Conservation (phyloP, 2,888 invertebrate genomes). For the Bellardia pandia region DNA sequence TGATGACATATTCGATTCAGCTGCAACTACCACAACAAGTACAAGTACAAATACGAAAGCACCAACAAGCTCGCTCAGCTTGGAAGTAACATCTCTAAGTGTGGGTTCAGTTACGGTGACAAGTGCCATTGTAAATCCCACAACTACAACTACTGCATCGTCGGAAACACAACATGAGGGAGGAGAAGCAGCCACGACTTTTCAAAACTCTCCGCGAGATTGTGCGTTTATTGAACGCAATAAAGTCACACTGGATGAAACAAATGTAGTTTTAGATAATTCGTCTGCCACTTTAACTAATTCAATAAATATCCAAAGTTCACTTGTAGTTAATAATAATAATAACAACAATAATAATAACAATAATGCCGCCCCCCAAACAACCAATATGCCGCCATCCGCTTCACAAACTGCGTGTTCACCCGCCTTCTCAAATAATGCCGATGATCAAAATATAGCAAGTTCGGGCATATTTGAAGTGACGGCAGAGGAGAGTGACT, state of each 20-base stretch:
- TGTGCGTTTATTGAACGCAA: not conserved
- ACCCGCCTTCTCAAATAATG: slow-evolving; percentile 46
- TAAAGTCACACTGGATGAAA: slow-evolving; percentile 16
- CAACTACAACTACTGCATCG: not conserved
- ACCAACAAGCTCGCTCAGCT: slow-evolving; percentile 15
- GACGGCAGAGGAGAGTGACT: slow-evolving; percentile 80
- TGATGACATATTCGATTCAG: slow-evolving; percentile 80
- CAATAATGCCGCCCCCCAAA: slow-evolving; percentile 70
- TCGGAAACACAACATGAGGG: not conserved
- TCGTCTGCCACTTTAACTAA: not conserved
- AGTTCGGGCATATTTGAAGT: slow-evolving; percentile 78
- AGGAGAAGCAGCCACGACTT: not conserved
- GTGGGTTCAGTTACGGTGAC: slow-evolving; percentile 40
- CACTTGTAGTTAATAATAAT: slow-evolving; percentile 54
- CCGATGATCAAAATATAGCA: slow-evolving; percentile 20
- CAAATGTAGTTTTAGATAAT: slow-evolving; percentile 44
- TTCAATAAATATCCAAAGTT: slow-evolving; percentile 31
- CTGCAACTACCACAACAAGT: slow-evolving; percentile 54
- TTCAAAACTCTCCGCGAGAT: slow-evolving; percentile 29
- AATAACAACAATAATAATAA: slow-evolving; percentile 75
- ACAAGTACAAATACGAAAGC: slow-evolving; percentile 65
- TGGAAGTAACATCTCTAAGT: slow-evolving; percentile 23
- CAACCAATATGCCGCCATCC: slow-evolving; percentile 42
- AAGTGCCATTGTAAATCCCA: slow-evolving; percentile 37
- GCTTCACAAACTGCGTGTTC: slow-evolving; percentile 42